A percentile compares a stretch with the other conserved stretches of the same genome.
Evolutionary conservation across 1,140 invertebrate species (phyloP).

Genomic region (Leptopilina clavipes): DNA sequence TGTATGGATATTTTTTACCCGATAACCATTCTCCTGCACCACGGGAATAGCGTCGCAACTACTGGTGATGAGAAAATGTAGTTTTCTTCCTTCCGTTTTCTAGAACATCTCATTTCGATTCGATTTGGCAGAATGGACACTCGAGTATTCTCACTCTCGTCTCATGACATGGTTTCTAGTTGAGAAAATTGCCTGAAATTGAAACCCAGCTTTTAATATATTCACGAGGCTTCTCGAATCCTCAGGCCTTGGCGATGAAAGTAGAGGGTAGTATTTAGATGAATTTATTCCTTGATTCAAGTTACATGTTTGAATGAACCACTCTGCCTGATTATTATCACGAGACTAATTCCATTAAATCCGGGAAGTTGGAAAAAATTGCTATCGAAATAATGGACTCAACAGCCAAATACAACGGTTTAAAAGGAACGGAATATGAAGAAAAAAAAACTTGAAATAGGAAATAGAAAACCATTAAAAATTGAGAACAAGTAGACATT

Average conservation of each 20-base stretch:
- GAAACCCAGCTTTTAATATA: slow-evolving; percentile 15
- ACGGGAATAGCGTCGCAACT: neutral
- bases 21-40: too few species aligned
- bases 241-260: neutral
- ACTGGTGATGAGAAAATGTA: slow-evolving; percentile 2
- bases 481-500: too few species aligned
- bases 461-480: too few species aligned
- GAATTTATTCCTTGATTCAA: neutral
- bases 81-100: neutral
- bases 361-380: too few species aligned
- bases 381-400: too few species aligned
- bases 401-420: too few species aligned
- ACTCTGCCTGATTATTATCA: slow-evolving; percentile 12
- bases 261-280: neutral
- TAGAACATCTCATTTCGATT: slow-evolving; percentile 25
- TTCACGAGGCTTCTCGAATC: slow-evolving; percentile 11
- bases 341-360: too few species aligned
- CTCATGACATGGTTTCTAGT: slow-evolving; percentile 17
- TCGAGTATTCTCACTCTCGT: neutral
- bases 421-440: too few species aligned
- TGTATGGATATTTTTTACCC: too few species aligned
- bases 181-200: slow-evolving; percentile 8
- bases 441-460: too few species aligned
- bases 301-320: neutral
- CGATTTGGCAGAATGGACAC: slow-evolving; percentile 20